Conservation (phyloP, 2,888 invertebrate species). For the Melanotus villosus region DNA sequence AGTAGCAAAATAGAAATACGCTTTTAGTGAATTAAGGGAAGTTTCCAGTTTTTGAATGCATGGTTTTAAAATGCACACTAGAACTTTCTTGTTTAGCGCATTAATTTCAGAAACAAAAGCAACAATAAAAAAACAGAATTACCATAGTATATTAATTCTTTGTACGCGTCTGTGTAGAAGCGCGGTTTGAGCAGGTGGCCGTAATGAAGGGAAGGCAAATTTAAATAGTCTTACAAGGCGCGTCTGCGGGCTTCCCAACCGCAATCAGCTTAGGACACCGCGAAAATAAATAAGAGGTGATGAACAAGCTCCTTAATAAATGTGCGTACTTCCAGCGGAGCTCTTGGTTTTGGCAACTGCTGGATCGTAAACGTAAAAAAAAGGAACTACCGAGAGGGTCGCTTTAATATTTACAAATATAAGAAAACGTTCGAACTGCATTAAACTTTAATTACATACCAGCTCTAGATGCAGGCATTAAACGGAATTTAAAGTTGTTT, state of each 20-base stretch:
- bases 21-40: not conserved
- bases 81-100: conserved; percentile 3
- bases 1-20: not conserved
- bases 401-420: conserved; percentile 31
- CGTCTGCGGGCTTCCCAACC: conserved; percentile 45
- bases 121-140: conserved; percentile 34
- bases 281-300: conserved; percentile 45
- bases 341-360: conserved; percentile 27
- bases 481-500: conserved; percentile 5
- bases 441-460: conserved; percentile 25
- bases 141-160: conserved; percentile 40
- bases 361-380: conserved; percentile 17
- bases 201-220: conserved; percentile 51
- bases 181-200: conserved; percentile 49
- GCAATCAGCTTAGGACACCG: conserved; percentile 50
- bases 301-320: conserved; percentile 43
- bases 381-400: not conserved
- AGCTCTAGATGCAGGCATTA: conserved; percentile 12
- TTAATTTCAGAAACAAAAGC: conserved; percentile 31
- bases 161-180: conserved; percentile 34
- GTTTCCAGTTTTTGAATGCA: not conserved
- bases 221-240: conserved; percentile 50
- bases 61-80: not conserved
- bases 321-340: conserved; percentile 24
- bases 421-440: conserved; percentile 26